Evolutionary conservation across 2,113 vertebrate genomes (phyloP), one percentile per base, ranked within the genome.

Genomic region (Heloderma charlesbogerti): DNA sequence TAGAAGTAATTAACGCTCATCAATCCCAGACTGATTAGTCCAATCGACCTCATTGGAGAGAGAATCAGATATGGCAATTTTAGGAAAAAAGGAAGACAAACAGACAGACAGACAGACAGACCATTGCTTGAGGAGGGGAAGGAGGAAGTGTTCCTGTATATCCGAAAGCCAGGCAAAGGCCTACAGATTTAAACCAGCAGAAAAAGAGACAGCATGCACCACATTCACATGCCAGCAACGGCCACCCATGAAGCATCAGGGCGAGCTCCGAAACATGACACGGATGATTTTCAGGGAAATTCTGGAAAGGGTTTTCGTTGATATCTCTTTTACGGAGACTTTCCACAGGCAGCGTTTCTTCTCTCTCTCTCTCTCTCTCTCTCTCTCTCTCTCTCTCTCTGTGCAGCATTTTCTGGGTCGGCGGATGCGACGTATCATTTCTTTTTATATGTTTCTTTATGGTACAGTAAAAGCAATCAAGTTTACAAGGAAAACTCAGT

Each of bases 231-330:
- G 48, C 57, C 72, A 88, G 92, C 72, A 86, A 82, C 57, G 96
- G 87, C 97, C 97, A 97, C 97, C 97, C 97, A 97, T 20, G 88
- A 67, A 96, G 97, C 0, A 16, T 45, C 0, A 0, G 0, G 0
- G 85, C 51, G 86, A 88, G 72, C 84, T 87, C 63, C 66, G 90
- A 89, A 95, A 94, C 0, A 6, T 37, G 92, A 89, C 82, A n/a
- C 4, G 0, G 29, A 67, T 31, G 37, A 74, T 86, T 81, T 89
- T 1, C 0, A 1, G 89, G 74, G 57, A 91, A 0, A 0, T 71
- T 85, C 60, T 79, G 86, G 45, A 91, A 93, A 89, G 75, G 34
- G 18, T 22, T 84, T 45, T 22, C 67, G 43, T 31, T 51, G 91
- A 79, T 74, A 66, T 89, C 83, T 86, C 40, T 81, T 92, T 81